Evolutionary conservation across 2,888 invertebrate genomes (phyloP), one percentile per base, ranked within the genome.

Genomic region (Electrophaes corylata): DNA sequence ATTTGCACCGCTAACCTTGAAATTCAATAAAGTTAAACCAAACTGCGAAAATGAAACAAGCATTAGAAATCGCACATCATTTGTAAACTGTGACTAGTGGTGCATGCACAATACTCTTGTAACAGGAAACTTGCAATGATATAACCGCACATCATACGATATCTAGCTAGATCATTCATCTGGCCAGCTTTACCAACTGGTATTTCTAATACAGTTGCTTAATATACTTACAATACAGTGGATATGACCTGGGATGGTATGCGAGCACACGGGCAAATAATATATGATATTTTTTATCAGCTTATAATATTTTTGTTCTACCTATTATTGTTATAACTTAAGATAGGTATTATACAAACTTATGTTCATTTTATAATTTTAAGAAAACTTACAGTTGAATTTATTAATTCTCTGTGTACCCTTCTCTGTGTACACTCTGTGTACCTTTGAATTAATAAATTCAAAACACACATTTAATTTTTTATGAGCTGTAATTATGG

Each of bases 51-150:
- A 52, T 31, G 29, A 29, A 43, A 43, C 37, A 37, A 26, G 16
- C 23, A 47, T 31, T 52, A 37, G 57, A 57, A 57, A 52, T 52
- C 52, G 44, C 11, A 16, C 4, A 23, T 10, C 5, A n/a, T 20
- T 45, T 16, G 18, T 8, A 33, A 5, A 35, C 47, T 19, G 5
- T 23, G 20, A 12, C 14, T 26, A 44, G 23, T 43, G 40, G 41
- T 41, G 57, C 57, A 51, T 45, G 47, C 52, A 23, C 23, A 44
- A 40, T 29, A 18, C 40, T 35, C 26, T 37, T 31, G 18, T 23
- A 29, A 48, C 52, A 57, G 52, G 57, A 57, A 57, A 47, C 44
- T 29, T 19, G 31, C 37, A 35, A 51, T 56, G 51, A 46, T 57
- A 20, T 52, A 52, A 56, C 49, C 20, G 20, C 39, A 50, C 29